phyloP scores from a whole-genome alignment of 2,888 invertebrate genomes.

The Panorpa germanica region DNA sequence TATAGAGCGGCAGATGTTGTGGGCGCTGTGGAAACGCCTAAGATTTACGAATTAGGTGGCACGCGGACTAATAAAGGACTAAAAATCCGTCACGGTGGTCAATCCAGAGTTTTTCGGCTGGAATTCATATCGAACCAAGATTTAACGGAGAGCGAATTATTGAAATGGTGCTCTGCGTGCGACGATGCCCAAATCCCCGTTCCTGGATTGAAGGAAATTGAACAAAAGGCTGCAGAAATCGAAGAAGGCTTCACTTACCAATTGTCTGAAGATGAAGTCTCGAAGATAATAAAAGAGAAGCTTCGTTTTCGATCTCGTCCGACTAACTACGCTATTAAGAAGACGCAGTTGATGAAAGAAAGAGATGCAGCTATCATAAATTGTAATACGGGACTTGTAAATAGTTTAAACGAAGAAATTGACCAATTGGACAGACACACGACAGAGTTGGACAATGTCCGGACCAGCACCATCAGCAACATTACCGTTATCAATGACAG shows the following conservation, averaged over 20 bases:
- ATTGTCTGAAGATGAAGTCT: slow-evolving; percentile 89
- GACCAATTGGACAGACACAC: slow-evolving; percentile 83
- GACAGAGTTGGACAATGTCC: slow-evolving; percentile 69
- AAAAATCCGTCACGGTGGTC: slow-evolving; percentile 61
- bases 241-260: slow-evolving; percentile 79
- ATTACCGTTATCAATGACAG: slow-evolving; percentile 95
- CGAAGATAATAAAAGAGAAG: slow-evolving; percentile 82
- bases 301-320: slow-evolving; percentile 82
- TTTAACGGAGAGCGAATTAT: slow-evolving; percentile 82
- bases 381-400: slow-evolving; percentile 59
- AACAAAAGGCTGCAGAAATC: slow-evolving; percentile 71
- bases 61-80: slow-evolving; percentile 88
- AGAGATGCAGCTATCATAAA: slow-evolving; percentile 44
- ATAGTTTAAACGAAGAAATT: slow-evolving; percentile 58
- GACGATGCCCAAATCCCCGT: slow-evolving; percentile 40
- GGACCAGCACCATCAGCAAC: slow-evolving; percentile 82
- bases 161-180: slow-evolving; percentile 82
- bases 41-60: slow-evolving; percentile 63
- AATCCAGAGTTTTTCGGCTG: slow-evolving; percentile 76
- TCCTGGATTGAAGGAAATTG: slow-evolving; percentile 68
- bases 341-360: slow-evolving; percentile 83
- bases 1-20: slow-evolving; percentile 70
- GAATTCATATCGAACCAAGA: slow-evolving; percentile 96
- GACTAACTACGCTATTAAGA: slow-evolving; percentile 93
- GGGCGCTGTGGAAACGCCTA: slow-evolving; percentile 49